Conservation (phyloP, 2,888 invertebrate species). For the Drosophila buzzatii region DNA sequence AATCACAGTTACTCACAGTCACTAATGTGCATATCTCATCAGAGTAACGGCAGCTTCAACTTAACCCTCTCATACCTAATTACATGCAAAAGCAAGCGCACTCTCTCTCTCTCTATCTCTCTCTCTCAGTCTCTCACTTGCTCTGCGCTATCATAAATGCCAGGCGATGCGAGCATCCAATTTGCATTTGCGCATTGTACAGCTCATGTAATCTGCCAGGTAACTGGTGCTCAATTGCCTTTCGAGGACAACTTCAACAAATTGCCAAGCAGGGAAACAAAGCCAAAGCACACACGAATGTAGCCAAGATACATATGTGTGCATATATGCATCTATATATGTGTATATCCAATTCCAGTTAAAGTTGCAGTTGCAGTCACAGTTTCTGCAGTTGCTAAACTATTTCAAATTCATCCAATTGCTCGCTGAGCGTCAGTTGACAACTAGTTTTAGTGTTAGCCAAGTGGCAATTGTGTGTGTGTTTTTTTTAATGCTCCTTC, state of each 20-base stretch:
- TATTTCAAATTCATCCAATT: conserved; percentile 43
- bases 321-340: not conserved
- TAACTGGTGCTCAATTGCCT: conserved; percentile 17
- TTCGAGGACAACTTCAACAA: conserved; percentile 30
- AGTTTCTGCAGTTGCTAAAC: conserved; percentile 25
- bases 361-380: conserved; percentile 7
- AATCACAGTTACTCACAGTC: not conserved
- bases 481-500: not conserved
- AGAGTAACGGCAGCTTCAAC: not conserved
- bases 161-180: conserved; percentile 52
- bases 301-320: conserved; percentile 5
- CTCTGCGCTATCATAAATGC: conserved; percentile 30
- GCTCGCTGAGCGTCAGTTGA: conserved; percentile 10
- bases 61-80: conserved; percentile 2
- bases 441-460: conserved; percentile 37
- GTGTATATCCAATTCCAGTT: not conserved
- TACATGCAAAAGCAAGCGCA: not conserved
- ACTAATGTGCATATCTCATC: not conserved
- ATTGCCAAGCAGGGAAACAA: conserved; percentile 27
- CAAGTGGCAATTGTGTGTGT: conserved; percentile 36
- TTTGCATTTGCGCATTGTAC: conserved; percentile 54
- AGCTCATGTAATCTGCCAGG: conserved; percentile 36
- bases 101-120: not conserved
- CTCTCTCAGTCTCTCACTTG: not conserved
- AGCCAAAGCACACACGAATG: conserved; percentile 1